These are phyloP conservation scores for Calliopum simillimum DNA, from an alignment of 2,888 invertebrate species.

Conservation along the genomic window DNA sequence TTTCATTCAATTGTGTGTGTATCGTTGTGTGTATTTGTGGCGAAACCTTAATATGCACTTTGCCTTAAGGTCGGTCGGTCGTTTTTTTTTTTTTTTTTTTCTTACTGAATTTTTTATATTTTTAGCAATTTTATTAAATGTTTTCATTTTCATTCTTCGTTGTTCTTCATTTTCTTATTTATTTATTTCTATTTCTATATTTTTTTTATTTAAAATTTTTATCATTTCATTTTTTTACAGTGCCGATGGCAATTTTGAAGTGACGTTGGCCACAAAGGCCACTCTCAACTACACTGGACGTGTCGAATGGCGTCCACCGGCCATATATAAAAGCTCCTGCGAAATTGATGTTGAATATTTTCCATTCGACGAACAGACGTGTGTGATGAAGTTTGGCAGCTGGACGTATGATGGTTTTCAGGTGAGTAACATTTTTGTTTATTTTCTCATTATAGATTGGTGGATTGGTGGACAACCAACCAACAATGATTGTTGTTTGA, in stretches of 20 bases:
- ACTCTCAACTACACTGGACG: constrained; percentile 84
- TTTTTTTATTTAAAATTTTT: neutral
- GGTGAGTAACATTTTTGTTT: constrained; percentile 67
- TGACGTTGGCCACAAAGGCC: constrained; percentile 84
- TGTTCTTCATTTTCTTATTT: constrained; percentile 45
- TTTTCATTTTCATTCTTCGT: constrained; percentile 21
- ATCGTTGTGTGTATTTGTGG: neutral
- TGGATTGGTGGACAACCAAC: no score
- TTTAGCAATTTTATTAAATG: constrained; percentile 24
- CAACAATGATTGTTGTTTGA: no score
- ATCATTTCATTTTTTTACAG: constrained; percentile 64
- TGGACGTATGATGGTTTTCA: constrained; percentile 90
- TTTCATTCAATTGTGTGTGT: neutral
- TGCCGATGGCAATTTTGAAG: constrained; percentile 88
- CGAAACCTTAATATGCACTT: neutral
- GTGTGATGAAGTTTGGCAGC: constrained; percentile 85
- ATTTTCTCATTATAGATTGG: no score
- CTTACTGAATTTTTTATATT: constrained; percentile 3
- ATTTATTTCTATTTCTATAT: neutral
- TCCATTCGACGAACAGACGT: constrained; percentile 88
- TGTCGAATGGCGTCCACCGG: constrained; percentile 92
- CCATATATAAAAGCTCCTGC: constrained; percentile 89
- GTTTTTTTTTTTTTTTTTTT: constrained; percentile 13
- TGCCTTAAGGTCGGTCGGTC: neutral
- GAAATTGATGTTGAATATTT: constrained; percentile 89